Conservation (phyloP, 1,140 invertebrate genomes). For the Drosophila sproati region DNA sequence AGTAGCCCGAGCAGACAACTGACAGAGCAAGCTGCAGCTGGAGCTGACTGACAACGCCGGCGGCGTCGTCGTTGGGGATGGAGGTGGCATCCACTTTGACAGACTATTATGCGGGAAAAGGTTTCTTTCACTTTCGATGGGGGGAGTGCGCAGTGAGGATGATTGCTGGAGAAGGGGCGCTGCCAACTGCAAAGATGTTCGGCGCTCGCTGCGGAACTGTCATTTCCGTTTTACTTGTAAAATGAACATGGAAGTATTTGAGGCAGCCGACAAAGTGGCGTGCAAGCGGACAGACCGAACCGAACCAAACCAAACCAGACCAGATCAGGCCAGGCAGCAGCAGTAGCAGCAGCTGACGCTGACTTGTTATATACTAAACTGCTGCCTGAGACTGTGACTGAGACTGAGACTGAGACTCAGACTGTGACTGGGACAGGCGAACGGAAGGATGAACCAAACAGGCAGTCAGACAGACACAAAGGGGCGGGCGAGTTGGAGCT, state of each 20-base stretch:
- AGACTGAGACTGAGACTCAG: conserved; percentile 19
- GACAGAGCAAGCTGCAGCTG: conserved; percentile 31
- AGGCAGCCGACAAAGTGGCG: conserved; percentile 77
- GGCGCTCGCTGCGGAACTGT: conserved; percentile 79
- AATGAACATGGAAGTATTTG: conserved; percentile 83
- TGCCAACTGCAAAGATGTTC: conserved; percentile 71
- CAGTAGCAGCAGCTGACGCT: conserved; percentile 72
- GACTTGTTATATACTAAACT: conserved; percentile 83
- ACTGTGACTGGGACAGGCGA: conserved; percentile 44
- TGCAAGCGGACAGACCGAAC: conserved; percentile 38
- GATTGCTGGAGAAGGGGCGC: conserved; percentile 7
- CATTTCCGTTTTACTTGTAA: conserved; percentile 84
- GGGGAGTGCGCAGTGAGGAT: background rate
- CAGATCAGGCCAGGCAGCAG: conserved; percentile 25
- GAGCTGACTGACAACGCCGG: conserved; percentile 40
- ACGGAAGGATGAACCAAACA: conserved; percentile 77
- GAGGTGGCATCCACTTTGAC: conserved; percentile 68
- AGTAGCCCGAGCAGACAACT: conserved; percentile 9
- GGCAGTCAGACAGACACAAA: conserved; percentile 41
- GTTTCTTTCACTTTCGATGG: conserved; percentile 77
- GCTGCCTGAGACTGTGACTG: conserved; percentile 39
- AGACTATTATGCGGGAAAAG: conserved; percentile 82
- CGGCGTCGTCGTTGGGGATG: background rate
- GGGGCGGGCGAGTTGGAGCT: conserved; percentile 28
- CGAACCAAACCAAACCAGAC: conserved; percentile 18